phyloP scores from a whole-genome alignment of 2,113 vertebrate species.

The Phyllostomus hastatus region DNA sequence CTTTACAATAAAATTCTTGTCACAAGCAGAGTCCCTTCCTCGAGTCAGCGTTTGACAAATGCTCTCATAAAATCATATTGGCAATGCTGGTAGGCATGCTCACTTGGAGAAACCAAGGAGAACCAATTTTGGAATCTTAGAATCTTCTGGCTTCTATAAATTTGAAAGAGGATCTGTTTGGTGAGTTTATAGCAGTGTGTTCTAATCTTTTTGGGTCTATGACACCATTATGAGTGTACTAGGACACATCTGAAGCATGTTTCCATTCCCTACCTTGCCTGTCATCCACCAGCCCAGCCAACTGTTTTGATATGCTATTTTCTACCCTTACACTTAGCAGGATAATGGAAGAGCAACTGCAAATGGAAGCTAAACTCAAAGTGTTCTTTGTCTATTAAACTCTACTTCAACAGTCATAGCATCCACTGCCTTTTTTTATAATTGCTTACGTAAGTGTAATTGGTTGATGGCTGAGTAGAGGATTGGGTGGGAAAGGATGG shows the following conservation, averaged over 20 bases:
- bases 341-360: neutral
- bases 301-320: neutral
- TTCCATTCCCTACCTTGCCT: neutral
- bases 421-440: neutral
- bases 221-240: neutral
- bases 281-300: neutral
- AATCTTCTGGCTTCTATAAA: conserved; percentile 24
- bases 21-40: neutral
- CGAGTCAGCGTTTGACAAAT: conserved; percentile 26
- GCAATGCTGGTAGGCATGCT: neutral
- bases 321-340: neutral
- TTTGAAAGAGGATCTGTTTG: conserved; percentile 33
- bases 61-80: neutral
- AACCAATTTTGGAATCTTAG: conserved; percentile 38
- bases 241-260: neutral
- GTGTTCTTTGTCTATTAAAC: neutral
- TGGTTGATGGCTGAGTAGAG: neutral
- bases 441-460: neutral
- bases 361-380: neutral
- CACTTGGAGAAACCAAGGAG: neutral
- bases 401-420: neutral
- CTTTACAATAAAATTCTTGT: neutral
- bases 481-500: neutral
- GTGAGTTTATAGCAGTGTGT: neutral
- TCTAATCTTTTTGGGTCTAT: neutral